Evolutionary conservation across 2,113 vertebrate species (phyloP).

Genomic region (Nerophis lumbriciformis): DNA sequence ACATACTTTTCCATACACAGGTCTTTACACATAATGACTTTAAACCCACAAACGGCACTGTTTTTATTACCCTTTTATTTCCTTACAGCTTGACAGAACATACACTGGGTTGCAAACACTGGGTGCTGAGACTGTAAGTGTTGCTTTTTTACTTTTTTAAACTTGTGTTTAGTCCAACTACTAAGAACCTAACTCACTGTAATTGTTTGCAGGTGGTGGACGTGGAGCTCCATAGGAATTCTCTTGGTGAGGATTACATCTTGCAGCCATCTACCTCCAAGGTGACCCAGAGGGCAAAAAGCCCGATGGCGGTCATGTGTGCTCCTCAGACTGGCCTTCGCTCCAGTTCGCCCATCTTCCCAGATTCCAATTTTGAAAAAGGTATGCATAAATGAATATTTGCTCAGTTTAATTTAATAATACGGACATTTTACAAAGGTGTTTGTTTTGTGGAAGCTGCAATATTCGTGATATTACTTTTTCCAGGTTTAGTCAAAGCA

Average conservation of each 20-base stretch:
- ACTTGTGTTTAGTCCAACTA: background rate
- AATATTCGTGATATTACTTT: background rate
- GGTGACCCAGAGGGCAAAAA: slow-evolving; percentile 77
- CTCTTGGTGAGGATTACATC: slow-evolving; percentile 83
- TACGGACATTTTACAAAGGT: background rate
- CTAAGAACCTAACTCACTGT: background rate
- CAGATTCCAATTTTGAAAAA: slow-evolving; percentile 79
- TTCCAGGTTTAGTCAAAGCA: slow-evolving; percentile 74
- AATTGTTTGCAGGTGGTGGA: slow-evolving; percentile 85
- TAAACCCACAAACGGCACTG: background rate
- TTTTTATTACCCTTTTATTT: slow-evolving; percentile 10
- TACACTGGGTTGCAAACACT: slow-evolving; percentile 97
- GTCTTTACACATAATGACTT: background rate
- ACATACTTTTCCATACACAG: background rate
- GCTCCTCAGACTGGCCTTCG: slow-evolving; percentile 68
- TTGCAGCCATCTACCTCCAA: slow-evolving; percentile 70
- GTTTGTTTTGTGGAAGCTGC: background rate
- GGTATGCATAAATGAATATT: slow-evolving; percentile 62
- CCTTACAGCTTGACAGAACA: slow-evolving; percentile 88
- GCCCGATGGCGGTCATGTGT: slow-evolving; percentile 46
- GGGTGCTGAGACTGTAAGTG: slow-evolving; percentile 92
- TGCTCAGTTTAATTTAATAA: background rate
- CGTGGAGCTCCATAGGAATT: slow-evolving; percentile 90
- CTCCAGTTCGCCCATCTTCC: slow-evolving; percentile 73
- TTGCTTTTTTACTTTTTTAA: slow-evolving; percentile 1